Percentiles rank a stretch among this genome's conserved stretches.
Evolutionary conservation across 2,113 vertebrate species (phyloP).

Genomic region (Pipra filicauda): DNA sequence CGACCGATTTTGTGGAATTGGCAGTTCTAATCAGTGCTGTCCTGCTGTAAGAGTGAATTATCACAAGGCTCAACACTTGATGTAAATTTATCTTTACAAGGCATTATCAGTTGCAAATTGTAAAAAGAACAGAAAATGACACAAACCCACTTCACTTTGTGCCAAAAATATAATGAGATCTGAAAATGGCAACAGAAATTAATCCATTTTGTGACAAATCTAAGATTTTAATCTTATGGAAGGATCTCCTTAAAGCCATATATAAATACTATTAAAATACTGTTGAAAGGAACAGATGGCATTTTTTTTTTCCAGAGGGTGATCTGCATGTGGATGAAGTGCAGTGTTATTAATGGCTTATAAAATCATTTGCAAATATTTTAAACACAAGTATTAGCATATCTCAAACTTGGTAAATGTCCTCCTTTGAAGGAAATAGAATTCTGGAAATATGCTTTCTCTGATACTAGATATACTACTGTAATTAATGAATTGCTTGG

Average conservation of each 20-base stretch:
- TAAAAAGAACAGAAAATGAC: neutral
- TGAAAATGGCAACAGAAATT: conserved; percentile 1
- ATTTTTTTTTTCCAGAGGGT: neutral
- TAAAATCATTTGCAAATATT: conserved; percentile 27
- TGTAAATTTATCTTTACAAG: neutral
- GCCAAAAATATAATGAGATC: conserved; percentile 17
- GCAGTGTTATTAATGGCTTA: conserved; percentile 23
- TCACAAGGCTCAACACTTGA: neutral
- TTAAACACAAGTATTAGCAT: conserved; percentile 26
- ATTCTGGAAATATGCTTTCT: conserved; percentile 2
- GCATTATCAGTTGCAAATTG: neutral
- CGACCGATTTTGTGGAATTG: neutral
- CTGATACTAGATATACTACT: neutral
- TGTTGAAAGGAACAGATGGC: conserved; percentile 13
- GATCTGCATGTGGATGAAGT: conserved; percentile 7
- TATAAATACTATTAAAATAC: conserved; percentile 1
- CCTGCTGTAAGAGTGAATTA: neutral
- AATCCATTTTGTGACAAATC: conserved; percentile 26
- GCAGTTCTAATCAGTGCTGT: neutral
- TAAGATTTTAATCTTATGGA: neutral
- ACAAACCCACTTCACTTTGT: neutral
- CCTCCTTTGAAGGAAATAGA: neutral
- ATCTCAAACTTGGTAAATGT: neutral
- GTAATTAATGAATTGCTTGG: neutral
- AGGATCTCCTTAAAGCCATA: neutral